These are phyloP conservation scores for Labeo rohita DNA, from an alignment of 2,113 vertebrate species.

Conservation along the genomic window DNA sequence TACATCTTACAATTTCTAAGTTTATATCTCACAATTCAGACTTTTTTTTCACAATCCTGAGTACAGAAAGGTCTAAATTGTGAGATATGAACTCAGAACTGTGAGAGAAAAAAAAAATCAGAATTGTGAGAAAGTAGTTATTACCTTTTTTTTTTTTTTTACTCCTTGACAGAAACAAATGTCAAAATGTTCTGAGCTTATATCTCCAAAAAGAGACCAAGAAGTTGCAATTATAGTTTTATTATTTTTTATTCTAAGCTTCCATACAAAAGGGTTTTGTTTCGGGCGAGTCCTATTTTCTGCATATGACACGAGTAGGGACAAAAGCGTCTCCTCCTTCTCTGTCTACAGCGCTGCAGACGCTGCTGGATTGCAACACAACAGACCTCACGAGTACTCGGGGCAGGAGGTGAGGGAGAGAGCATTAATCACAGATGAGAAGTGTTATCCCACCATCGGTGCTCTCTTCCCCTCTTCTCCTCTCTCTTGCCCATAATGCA, in stretches of 20 bases:
- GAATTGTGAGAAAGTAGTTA: too few species aligned
- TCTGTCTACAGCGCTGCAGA: background rate
- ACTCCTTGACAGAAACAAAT: too few species aligned
- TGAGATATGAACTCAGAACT: too few species aligned
- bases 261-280: conserved; percentile 12
- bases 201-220: background rate
- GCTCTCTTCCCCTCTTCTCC: conserved; percentile 14
- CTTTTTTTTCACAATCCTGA: too few species aligned
- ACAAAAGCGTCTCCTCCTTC: background rate
- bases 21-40: too few species aligned
- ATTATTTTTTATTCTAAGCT: background rate
- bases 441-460: conserved; percentile 45
- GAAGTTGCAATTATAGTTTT: background rate
- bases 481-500: conserved; percentile 44
- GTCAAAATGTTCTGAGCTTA: background rate
- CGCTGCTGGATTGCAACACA: conserved; percentile 38
- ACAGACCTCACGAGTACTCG: conserved; percentile 32
- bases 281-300: conserved; percentile 2
- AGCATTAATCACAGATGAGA: conserved; percentile 53
- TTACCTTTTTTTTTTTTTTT: too few species aligned
- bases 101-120: too few species aligned
- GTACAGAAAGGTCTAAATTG: too few species aligned
- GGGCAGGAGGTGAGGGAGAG: conserved; percentile 35
- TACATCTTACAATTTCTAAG: too few species aligned
- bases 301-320: background rate